phyloP scores from a whole-genome alignment of 1,140 invertebrate species.

The Drosophila oshimai region DNA sequence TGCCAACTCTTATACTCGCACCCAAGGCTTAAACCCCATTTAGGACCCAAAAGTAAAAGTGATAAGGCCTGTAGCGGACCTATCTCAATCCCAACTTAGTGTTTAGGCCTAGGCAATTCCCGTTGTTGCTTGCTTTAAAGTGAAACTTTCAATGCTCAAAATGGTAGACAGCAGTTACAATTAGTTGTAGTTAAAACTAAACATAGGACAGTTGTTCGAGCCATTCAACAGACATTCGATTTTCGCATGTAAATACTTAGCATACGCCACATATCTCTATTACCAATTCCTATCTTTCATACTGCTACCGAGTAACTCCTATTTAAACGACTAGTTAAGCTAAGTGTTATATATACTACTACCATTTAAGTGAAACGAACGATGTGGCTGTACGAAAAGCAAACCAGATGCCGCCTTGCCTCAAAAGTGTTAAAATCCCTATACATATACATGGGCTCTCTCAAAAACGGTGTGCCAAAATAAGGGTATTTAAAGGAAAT shows the following conservation, averaged over 20 bases:
- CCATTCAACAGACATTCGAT: conserved; percentile 38
- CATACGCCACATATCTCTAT: neutral
- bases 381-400: conserved; percentile 11
- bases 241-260: conserved; percentile 41
- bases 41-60: neutral
- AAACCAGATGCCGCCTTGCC: conserved; percentile 31
- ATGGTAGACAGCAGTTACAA: conserved; percentile 24
- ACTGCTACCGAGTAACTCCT: neutral
- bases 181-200: neutral
- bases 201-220: neutral
- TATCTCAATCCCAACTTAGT: conserved; percentile 25
- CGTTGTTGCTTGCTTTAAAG: conserved; percentile 63
- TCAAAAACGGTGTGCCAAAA: conserved; percentile 13
- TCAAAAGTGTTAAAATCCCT: conserved; percentile 9
- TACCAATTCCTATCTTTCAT: neutral
- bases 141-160: conserved; percentile 78
- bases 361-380: neutral
- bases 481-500: conserved; percentile 4
- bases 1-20: conserved; percentile 22
- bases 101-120: conserved; percentile 36
- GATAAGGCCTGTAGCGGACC: conserved; percentile 15
- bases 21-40: neutral
- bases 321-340: conserved; percentile 11
- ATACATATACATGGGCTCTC: neutral
- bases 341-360: conserved; percentile 11